phyloP scores from a whole-genome alignment of 2,888 invertebrate genomes.

The Tetramorium bicarinatum region DNA sequence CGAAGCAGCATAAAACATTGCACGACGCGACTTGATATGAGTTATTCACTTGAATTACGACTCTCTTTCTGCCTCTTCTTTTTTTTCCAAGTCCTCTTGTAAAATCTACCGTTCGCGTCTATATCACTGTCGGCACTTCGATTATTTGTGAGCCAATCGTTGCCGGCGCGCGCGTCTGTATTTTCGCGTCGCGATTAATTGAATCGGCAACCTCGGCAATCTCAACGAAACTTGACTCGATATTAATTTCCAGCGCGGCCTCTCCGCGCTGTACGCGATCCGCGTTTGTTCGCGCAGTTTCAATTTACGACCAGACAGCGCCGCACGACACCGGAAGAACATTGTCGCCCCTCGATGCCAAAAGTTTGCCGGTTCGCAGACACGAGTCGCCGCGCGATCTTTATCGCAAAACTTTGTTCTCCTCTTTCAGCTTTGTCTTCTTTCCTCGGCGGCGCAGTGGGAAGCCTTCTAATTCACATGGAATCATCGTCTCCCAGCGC shows the following conservation, averaged over 20 bases:
- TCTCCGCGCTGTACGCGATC: slow-evolving; percentile 16
- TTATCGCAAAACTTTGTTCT: slow-evolving; percentile 54
- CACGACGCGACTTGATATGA: background rate
- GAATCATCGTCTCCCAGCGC: slow-evolving; percentile 44
- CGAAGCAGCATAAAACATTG: background rate
- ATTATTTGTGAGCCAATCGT: slow-evolving; percentile 48
- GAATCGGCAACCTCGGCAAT: slow-evolving; percentile 49
- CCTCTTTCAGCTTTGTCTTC: slow-evolving; percentile 53
- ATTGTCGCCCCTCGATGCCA: slow-evolving; percentile 58
- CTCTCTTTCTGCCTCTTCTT: background rate
- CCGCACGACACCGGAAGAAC: slow-evolving; percentile 56
- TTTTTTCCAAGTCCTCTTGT: slow-evolving; percentile 5
- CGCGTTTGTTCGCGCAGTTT: slow-evolving; percentile 53
- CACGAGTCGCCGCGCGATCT: slow-evolving; percentile 54
- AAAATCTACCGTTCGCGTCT: slow-evolving; percentile 27
- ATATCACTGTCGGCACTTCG: slow-evolving; percentile 32
- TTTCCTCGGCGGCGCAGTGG: slow-evolving; percentile 45
- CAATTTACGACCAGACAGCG: slow-evolving; percentile 55
- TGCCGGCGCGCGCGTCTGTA: slow-evolving; percentile 13
- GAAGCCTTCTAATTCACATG: slow-evolving; percentile 53
- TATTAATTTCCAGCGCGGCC: slow-evolving; percentile 53
- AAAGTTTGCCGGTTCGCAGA: slow-evolving; percentile 51
- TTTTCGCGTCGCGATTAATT: slow-evolving; percentile 52
- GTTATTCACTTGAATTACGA: slow-evolving; percentile 9
- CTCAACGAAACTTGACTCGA: slow-evolving; percentile 52